Percentiles rank a stretch among this genome's conserved stretches.
These are phyloP conservation scores for Ceratina australensis DNA, from an alignment of 1,140 invertebrate species.

Conservation along the genomic window DNA sequence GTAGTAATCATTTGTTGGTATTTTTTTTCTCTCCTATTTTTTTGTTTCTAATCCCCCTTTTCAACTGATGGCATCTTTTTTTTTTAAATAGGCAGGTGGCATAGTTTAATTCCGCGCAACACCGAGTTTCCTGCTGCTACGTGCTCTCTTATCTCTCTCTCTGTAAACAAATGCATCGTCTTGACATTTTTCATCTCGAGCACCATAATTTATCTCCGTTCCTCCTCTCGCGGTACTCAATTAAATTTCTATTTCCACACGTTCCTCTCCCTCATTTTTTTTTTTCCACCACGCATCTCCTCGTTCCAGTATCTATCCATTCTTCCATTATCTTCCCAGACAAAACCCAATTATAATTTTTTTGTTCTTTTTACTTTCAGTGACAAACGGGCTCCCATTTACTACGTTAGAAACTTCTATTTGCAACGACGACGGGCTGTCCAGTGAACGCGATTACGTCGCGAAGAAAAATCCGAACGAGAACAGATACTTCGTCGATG, in stretches of 20 bases:
- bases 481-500: not conserved
- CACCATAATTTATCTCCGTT: too few relatives aligned
- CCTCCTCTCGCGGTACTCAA: not conserved
- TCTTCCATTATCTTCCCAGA: not conserved
- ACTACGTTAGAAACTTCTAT: slow-evolving; percentile 51
- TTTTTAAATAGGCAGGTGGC: slow-evolving; percentile 36
- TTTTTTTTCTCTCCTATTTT: not conserved
- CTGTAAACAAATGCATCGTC: too few relatives aligned
- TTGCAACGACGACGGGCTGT: slow-evolving; percentile 18
- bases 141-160: not conserved
- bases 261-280: not conserved
- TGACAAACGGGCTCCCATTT: slow-evolving; percentile 64
- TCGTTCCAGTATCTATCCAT: too few relatives aligned
- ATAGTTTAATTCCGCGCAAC: slow-evolving; percentile 25
- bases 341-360: slow-evolving; percentile 29
- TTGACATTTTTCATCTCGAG: too few relatives aligned
- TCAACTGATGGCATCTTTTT: slow-evolving; percentile 7
- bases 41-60: not conserved
- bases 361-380: slow-evolving; percentile 64
- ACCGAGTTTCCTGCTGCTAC: slow-evolving; percentile 8
- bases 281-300: not conserved
- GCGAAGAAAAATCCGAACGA: not conserved
- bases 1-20: slow-evolving; percentile 50
- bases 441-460: slow-evolving; percentile 49
- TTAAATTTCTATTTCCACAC: not conserved